Evolutionary conservation across 1,140 invertebrate genomes (phyloP), one percentile per base, ranked within the genome.

Genomic region (Apolygus lucorum): DNA sequence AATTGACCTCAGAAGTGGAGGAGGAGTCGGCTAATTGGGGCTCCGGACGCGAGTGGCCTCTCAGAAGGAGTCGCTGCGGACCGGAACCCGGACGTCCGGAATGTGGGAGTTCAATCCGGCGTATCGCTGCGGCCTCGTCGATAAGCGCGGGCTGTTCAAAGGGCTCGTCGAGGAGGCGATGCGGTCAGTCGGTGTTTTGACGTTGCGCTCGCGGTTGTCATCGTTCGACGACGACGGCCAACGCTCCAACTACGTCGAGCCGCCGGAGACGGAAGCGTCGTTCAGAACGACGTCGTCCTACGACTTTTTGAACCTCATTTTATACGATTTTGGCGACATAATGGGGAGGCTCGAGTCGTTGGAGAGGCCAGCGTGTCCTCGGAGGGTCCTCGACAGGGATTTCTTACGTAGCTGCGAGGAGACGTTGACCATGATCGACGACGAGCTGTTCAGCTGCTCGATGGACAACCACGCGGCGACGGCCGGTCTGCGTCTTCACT

Each of bases 51-150:
- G n/a, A n/a, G n/a, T n/a, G n/a, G n/a, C n/a, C n/a, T n/a, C n/a
- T n/a, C n/a, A n/a, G n/a, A n/a, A n/a, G n/a, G n/a, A n/a, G n/a
- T n/a, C n/a, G n/a, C n/a, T n/a, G n/a, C n/a, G n/a, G n/a, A n/a
- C n/a, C n/a, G n/a, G n/a, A n/a, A n/a, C n/a, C n/a, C n/a, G n/a
- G n/a, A n/a, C 25, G 52, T n/a, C n/a, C 25, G 29, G 22, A 24
- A 67, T 34, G 28, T 70, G 69, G 69, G 69, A 65, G 25, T 54
- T 25, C 2, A 70, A 70, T 21, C 63, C 69, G 1, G 42, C 28
- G n/a, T 70, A 70, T 27, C n/a, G 21, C 2, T 70, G 69, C 25
- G 63, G 26, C 11, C 52, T 65, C 22, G 42, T 25, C 13, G 34
- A 17, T 4, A 49, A 52, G 21, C 64, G 66, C 28, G 69, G 69